Evolutionary conservation across 2,888 invertebrate species (phyloP).

Genomic region (Dendrolimus houi): DNA sequence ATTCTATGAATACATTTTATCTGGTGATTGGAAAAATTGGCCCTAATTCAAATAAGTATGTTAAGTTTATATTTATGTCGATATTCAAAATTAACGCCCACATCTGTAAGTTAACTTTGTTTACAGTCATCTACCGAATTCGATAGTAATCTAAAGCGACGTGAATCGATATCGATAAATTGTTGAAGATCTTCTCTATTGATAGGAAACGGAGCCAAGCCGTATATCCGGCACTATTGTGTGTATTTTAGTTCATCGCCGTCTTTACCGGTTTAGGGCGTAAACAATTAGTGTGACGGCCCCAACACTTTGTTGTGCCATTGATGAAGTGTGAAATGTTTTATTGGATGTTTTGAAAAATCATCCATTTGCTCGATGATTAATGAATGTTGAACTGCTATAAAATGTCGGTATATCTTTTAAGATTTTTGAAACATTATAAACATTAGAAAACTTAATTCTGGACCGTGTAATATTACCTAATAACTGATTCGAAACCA

Average conservation of each 20-base stretch:
- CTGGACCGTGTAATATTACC: no score
- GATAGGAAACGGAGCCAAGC: constrained; percentile 55
- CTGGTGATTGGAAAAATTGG: no score
- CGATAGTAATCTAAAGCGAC: not conserved
- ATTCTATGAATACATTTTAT: no score
- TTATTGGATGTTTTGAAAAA: constrained; percentile 14
- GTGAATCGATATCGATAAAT: constrained; percentile 24
- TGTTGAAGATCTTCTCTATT: constrained; percentile 14
- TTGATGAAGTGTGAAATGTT: constrained; percentile 16
- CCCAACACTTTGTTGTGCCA: constrained; percentile 32
- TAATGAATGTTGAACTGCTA: not conserved
- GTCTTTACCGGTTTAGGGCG: constrained; percentile 37
- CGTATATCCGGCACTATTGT: constrained; percentile 53
- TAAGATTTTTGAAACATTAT: no score
- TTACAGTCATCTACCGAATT: not conserved
- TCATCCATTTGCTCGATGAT: not conserved
- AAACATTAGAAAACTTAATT: no score
- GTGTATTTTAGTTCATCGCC: constrained; percentile 38
- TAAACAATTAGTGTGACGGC: constrained; percentile 40
- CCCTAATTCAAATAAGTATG: no score
- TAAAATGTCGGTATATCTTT: no score
- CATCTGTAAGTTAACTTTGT: no score
- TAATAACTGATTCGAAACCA: no score
- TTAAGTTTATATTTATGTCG: no score
- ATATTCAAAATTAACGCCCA: no score